Evolutionary conservation across 2,113 vertebrate genomes (phyloP), one percentile per base, ranked within the genome.

Genomic region (Columba livia): DNA sequence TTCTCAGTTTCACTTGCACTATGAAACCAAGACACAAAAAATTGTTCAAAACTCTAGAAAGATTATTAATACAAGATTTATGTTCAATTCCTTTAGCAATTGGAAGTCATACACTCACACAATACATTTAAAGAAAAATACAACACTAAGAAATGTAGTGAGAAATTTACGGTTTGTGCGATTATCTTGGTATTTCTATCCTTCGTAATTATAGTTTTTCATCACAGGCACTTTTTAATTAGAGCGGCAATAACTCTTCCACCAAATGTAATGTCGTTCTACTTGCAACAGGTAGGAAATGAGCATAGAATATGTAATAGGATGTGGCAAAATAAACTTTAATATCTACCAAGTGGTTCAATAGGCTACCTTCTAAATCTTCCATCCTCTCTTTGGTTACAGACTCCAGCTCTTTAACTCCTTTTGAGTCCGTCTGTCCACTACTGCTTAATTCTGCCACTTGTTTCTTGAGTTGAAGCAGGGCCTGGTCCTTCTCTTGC

Each of bases 1-100:
- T 94, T 96, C 98, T 99, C 65, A 98, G 78, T 90, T 98, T 99
- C n/a, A 96, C 97, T 98, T 98, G 97, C 21, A 79, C 99, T 99
- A 88, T 77, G 47, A 82, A 92, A 86, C 5, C 44, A 90, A 85
- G 20, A 83, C 16, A 54, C 2, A 62, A 90, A 57, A 60, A 79
- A 47, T 36, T 26, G 83, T 23, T 80, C 69, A 8, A 86, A 83
- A 86, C 15, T 26, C 7, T 9, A 25, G 20, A 47, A 57, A 67
- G 8, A 58, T 38, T 44, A 82, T 31, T 69, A 70, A 66, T 16
- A 51, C 6, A 61, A 56, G 24, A 23, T 8, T 26, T 28, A 7
- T 10, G 8, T 7, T 70, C 24, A 56, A 57, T 42, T 85, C 14
- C 50, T 77, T 84, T 17, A 66, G 18, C 14, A 85, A 57, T 0